These are phyloP conservation scores for Lithodes maja DNA, from an alignment of 2,888 invertebrate species.

Conservation along the genomic window DNA sequence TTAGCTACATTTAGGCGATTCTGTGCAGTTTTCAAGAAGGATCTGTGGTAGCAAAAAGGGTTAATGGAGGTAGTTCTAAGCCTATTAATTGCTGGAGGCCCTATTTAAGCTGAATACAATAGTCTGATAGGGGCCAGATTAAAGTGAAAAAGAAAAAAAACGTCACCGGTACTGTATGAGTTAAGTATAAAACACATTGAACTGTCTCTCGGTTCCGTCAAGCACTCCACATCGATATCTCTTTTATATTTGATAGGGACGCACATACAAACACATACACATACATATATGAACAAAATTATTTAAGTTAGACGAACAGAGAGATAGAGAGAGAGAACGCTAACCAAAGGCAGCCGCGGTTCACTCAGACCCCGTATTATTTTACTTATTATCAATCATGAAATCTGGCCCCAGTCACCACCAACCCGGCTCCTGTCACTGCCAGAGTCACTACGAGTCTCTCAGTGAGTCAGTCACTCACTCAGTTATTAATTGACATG, in stretches of 20 bases:
- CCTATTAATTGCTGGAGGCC: too few relatives aligned
- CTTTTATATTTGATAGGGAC: neutral
- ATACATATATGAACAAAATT: neutral
- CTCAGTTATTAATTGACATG: neutral
- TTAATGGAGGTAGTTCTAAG: too few relatives aligned
- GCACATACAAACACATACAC: neutral
- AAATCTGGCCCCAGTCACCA: slow-evolving; percentile 49
- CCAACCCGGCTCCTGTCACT: slow-evolving; percentile 8
- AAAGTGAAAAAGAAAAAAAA: too few relatives aligned
- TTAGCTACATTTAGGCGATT: too few relatives aligned
- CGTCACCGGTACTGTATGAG: too few relatives aligned
- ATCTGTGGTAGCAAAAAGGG: too few relatives aligned
- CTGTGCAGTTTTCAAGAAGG: too few relatives aligned
- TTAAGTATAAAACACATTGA: too few relatives aligned
- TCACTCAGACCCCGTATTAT: slow-evolving; percentile 29
- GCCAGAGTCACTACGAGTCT: neutral
- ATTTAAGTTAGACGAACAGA: slow-evolving; percentile 10
- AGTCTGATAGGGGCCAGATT: too few relatives aligned
- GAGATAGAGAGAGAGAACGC: slow-evolving; percentile 47
- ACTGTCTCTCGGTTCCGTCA: too few relatives aligned
- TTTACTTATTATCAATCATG: slow-evolving; percentile 59
- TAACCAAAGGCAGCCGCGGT: slow-evolving; percentile 27
- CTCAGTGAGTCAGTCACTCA: neutral
- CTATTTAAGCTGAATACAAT: too few relatives aligned
- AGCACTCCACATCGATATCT: too few relatives aligned